Conservation (phyloP, 2,888 invertebrate species). For the Drosophila putrida region DNA sequence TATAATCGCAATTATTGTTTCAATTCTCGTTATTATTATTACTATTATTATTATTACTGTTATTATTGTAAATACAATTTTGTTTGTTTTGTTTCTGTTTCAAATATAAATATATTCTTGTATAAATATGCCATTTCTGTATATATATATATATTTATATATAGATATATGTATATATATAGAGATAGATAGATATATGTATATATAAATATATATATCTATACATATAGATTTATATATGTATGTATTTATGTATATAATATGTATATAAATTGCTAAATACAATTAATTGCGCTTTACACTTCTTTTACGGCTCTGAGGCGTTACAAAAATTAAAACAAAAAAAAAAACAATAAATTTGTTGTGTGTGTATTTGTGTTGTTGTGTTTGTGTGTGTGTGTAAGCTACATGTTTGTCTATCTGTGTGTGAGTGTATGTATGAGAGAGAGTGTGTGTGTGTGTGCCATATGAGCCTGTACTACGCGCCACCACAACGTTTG, state of each 20-base stretch:
- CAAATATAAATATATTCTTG: slow-evolving; percentile 69
- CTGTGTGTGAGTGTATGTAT: slow-evolving; percentile 19
- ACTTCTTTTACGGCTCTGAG: slow-evolving; percentile 66
- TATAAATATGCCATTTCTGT: slow-evolving; percentile 71
- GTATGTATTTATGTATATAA: slow-evolving; percentile 53
- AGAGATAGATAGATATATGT: slow-evolving; percentile 46
- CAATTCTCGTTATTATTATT: slow-evolving; percentile 24
- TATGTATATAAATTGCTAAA: slow-evolving; percentile 76
- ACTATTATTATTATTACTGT: slow-evolving; percentile 12
- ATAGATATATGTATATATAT: slow-evolving; percentile 30
- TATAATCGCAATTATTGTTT: slow-evolving; percentile 52
- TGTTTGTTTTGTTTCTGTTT: slow-evolving; percentile 48
- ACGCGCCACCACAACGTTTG: slow-evolving; percentile 56
- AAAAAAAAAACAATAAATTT: slow-evolving; percentile 50
- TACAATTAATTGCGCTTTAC: slow-evolving; percentile 79
- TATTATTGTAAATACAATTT: slow-evolving; percentile 69
- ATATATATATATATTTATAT: slow-evolving; percentile 56
- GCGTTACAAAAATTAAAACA: slow-evolving; percentile 49
- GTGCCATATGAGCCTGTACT: slow-evolving; percentile 64
- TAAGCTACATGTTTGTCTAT: slow-evolving; percentile 44
- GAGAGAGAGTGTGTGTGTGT: slow-evolving; percentile 24
- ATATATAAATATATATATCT: slow-evolving; percentile 53
- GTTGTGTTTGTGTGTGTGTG: slow-evolving; percentile 29
- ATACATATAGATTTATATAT: slow-evolving; percentile 46
- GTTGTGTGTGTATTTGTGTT: slow-evolving; percentile 30